Base-by-base conservation (phyloP, 2,888 invertebrate species). In the Lordiphosa andalusiaca region DNA sequence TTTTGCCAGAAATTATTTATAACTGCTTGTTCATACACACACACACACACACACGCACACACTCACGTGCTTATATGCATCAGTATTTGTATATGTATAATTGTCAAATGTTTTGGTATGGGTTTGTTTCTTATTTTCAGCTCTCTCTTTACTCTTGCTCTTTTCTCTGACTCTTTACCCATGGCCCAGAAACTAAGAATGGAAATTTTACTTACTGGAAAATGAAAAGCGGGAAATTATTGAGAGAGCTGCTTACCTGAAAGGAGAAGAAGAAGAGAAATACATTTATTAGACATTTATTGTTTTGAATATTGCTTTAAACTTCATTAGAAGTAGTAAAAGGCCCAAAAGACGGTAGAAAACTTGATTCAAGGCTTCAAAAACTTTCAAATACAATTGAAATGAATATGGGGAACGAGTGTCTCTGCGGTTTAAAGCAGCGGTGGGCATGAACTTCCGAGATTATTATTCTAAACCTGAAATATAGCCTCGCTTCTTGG, bases 1-100 rank as follows among this genome's bases (percentile, higher is more conserved):
- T 88, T 88, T 88, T 87, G 88, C 89, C 88, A 88, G 88, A 88
- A 84, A 86, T 88, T 88, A 88, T 88, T 88, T 89, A 87, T 89
- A 88, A 88, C 86, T 72, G 71, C 72, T 72, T 78, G 83, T 84
- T 74, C 76, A 76, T 69, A 67, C 51, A 54, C 39, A 53, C 53
- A 73, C 46, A 56, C 12, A 40, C 35, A 38, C 37, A 12, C 30
- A 49, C 23, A 63, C 36, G 46, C 42, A 64, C 25, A 38, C n/a
- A n/a, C 16, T 1, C 16, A 2, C 16, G 16, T 16, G 16, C 16
- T 1, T 16, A 16, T 16, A 16, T 33, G 46, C 23, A 54, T 38
- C 35, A 16, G 54, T 25, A 52, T 49, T 7, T 30, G 23, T 48
- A 40, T 49, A 42, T 49, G 41, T 50, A 36, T 59, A 19, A n/a